These are phyloP conservation scores for Pristionchus exspectatus DNA, from an alignment of 2,888 invertebrate species.

Conservation along the genomic window DNA sequence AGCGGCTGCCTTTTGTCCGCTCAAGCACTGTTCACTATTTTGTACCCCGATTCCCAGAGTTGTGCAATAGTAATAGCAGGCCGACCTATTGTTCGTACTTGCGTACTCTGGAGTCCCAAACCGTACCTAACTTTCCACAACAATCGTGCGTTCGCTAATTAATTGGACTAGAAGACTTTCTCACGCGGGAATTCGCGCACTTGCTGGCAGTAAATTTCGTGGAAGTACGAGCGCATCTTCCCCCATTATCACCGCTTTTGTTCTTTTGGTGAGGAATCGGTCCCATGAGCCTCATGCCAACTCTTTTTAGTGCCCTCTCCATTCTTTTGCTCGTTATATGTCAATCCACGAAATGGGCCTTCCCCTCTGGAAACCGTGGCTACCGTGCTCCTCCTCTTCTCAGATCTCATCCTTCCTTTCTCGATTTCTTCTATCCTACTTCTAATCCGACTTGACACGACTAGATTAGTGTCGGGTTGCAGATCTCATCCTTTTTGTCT, in stretches of 20 bases:
- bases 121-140: too few species aligned
- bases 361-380: not conserved
- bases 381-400: not conserved
- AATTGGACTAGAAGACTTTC: not conserved
- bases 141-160: too few species aligned
- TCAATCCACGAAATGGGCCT: conserved; percentile 1
- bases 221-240: not conserved
- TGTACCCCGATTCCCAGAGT: not conserved
- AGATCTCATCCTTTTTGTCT: not conserved
- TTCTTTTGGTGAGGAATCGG: not conserved
- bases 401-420: not conserved
- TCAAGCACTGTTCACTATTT: not conserved
- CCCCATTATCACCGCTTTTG: conserved; percentile 12
- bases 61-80: not conserved
- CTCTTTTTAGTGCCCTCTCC: not conserved
- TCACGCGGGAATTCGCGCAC: not conserved
- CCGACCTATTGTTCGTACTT: too few species aligned
- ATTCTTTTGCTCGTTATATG: not conserved
- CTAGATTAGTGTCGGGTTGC: conserved; percentile 5
- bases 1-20: not conserved
- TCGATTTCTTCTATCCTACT: not conserved
- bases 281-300: not conserved
- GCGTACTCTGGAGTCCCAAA: too few species aligned
- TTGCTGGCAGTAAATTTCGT: not conserved
- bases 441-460: conserved; percentile 22